Percentiles rank a stretch among this genome's conserved stretches.
phyloP scores from a whole-genome alignment of 2,888 invertebrate genomes.

The Globia sparganii region DNA sequence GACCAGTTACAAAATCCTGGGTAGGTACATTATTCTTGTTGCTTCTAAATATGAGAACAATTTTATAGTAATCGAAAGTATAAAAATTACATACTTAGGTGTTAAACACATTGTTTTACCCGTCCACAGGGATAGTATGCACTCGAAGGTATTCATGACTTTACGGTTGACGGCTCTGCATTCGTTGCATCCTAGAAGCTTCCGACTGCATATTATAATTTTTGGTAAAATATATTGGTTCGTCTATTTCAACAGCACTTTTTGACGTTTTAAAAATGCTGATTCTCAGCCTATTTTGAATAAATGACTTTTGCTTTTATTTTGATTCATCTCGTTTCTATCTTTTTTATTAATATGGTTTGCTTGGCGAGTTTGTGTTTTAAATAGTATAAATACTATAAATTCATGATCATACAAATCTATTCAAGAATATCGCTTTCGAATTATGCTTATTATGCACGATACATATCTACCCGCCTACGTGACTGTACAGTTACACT shows the following conservation, averaged over 20 bases:
- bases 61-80: not conserved
- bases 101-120: not conserved
- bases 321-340: not conserved
- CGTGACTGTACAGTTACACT: not conserved
- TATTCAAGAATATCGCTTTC: not conserved
- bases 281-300: not conserved
- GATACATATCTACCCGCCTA: not conserved
- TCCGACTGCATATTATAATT: not conserved
- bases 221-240: not conserved
- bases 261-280: not conserved
- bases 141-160: not conserved
- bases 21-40: not conserved
- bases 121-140: not conserved
- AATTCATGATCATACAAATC: not conserved
- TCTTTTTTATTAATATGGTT: not conserved
- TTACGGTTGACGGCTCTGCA: not conserved
- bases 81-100: not conserved
- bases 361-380: not conserved
- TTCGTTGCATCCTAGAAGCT: not conserved
- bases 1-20: not conserved
- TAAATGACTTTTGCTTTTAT: too few species aligned
- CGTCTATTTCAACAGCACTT: not conserved
- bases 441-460: not conserved
- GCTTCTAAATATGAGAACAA: not conserved
- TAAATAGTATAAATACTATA: not conserved